Evolutionary conservation across 2,113 vertebrate species (phyloP), one percentile per base, ranked within the genome.

Genomic region (Suncus etruscus): DNA sequence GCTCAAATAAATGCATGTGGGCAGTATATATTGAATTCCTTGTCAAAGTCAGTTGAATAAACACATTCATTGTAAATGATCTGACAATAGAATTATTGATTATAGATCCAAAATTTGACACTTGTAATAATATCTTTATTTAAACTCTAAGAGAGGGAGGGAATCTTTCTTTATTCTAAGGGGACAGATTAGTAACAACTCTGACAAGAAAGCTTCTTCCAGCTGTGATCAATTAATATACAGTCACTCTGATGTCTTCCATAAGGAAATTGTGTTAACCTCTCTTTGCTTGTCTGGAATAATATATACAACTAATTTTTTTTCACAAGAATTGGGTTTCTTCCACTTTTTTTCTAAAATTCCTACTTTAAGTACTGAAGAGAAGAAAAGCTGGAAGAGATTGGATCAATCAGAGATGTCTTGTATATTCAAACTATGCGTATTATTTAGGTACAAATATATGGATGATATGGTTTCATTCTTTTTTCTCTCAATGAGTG

Each of bases 151-250:
- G 78, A 78, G 96, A 90, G 65, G 48, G 9, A 74, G 87, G 79
- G 74, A 94, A 95, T 96, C 39, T 94, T 69, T 80, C 85, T 81
- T 85, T 87, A 29, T 77, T 83, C 73, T 86, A 11, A 70, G 48
- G 27, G 20, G 89, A 69, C 20, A 6, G 87, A 81, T 96, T 88
- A 94, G 92, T 86, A 96, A 87, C 84, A 94, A 94, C 92, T 94
- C 92, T 96, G 86, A 32, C 84, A 87, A 94, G 95, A 96, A 50
- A 92, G 89, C 83, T 91, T 92, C 93, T 96, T 94, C 83, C 80
- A 91, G 73, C 90, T 96, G 91, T 87, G 89, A 96, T 91, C 96
- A 96, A 97, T 98, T 97, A 97, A 94, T 96, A 95, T 79, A 66
- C 86, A 91, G 90, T 92, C 95, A 86, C 84, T 95, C 77, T 92